Evolutionary conservation across 2,797 vertebrate genomes (phyloP).

Genomic region (Coregonus suidteri): DNA sequence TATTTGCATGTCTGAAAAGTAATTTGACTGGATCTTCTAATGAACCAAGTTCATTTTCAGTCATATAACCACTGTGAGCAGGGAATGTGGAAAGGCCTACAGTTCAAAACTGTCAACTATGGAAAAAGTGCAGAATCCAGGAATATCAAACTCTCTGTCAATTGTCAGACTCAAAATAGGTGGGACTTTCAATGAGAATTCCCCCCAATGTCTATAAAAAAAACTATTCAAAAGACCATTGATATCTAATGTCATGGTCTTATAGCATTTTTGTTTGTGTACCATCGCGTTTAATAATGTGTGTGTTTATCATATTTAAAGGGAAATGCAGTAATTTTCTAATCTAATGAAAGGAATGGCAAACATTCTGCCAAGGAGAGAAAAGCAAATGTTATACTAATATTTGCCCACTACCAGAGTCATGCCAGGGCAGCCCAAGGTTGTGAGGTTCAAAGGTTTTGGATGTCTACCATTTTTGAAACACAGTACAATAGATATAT

Average conservation of each 20-base stretch:
- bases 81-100: background rate
- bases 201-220: background rate
- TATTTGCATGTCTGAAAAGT: constrained; percentile 49
- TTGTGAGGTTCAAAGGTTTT: constrained; percentile 29
- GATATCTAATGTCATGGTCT: constrained; percentile 31
- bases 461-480: constrained; percentile 44
- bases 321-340: constrained; percentile 43
- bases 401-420: constrained; percentile 32
- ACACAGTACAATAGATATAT: constrained; percentile 58
- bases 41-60: constrained; percentile 33
- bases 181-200: constrained; percentile 32
- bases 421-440: constrained; percentile 33
- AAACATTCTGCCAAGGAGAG: constrained; percentile 17
- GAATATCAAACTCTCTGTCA: constrained; percentile 22
- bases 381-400: constrained; percentile 32
- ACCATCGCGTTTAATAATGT: constrained; percentile 45
- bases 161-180: constrained; percentile 25
- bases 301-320: constrained; percentile 44
- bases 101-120: constrained; percentile 8
- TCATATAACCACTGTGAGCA: constrained; percentile 60
- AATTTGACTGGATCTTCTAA: constrained; percentile 24
- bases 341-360: constrained; percentile 26
- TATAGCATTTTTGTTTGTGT: constrained; percentile 42
- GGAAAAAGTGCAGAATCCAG: constrained; percentile 39
- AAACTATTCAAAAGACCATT: constrained; percentile 20